phyloP scores from a whole-genome alignment of 2,797 vertebrate species.

The Spinus pinus region DNA sequence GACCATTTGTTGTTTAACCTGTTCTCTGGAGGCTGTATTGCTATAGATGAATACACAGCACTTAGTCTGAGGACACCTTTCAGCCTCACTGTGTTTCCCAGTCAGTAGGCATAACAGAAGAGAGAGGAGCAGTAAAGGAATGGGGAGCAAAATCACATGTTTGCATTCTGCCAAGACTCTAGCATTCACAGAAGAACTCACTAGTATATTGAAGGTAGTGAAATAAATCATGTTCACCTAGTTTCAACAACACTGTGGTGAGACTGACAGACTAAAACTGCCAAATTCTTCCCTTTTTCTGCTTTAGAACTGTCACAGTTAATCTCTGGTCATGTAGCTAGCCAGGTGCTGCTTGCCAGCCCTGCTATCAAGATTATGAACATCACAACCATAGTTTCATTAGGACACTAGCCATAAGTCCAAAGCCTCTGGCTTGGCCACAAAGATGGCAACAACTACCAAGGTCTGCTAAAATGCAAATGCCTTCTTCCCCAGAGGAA shows the following conservation, averaged over 20 bases:
- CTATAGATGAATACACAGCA: fast-evolving
- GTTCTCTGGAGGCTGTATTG: background rate
- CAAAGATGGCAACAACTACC: background rate
- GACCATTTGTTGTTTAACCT: background rate
- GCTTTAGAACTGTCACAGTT: background rate
- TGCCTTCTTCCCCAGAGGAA: background rate
- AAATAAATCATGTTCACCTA: background rate
- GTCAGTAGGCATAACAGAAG: background rate
- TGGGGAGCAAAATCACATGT: background rate
- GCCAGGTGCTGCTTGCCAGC: background rate
- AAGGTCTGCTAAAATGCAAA: background rate
- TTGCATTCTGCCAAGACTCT: background rate
- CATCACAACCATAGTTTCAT: background rate
- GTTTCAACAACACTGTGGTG: background rate
- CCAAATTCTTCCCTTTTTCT: background rate
- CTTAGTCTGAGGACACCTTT: background rate
- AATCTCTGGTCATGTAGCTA: background rate
- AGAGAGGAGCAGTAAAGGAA: background rate
- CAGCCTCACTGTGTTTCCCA: background rate
- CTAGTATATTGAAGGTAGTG: background rate
- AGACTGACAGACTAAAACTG: background rate
- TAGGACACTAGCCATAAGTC: background rate
- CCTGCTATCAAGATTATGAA: background rate
- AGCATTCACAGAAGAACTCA: background rate
- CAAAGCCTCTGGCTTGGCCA: background rate